These are phyloP conservation scores for Chanos chanos DNA, from an alignment of 2,797 vertebrate genomes.

Conservation along the genomic window DNA sequence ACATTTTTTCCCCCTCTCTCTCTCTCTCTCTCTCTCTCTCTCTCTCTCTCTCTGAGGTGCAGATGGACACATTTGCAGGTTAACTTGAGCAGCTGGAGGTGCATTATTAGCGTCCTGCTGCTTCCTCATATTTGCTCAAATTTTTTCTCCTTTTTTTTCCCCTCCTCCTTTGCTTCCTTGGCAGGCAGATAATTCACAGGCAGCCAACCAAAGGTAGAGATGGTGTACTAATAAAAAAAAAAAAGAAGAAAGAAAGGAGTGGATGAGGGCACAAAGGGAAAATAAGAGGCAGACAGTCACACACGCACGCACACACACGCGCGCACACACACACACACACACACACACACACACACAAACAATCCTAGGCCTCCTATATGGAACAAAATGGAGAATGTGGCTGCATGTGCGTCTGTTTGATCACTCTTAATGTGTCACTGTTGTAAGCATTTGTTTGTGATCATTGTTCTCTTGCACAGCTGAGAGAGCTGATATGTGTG, in stretches of 20 bases:
- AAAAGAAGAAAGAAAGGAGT: conserved; percentile 3
- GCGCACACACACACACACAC: too few relatives aligned
- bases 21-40: conserved; percentile 14
- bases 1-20: conserved; percentile 32
- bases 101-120: conserved; percentile 99
- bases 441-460: too few relatives aligned
- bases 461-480: too few relatives aligned
- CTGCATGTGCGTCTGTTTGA: conserved; percentile 16
- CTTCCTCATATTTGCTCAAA: conserved; percentile 93
- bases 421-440: conserved; percentile 16
- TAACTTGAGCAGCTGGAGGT: conserved; percentile 99
- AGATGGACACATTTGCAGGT: conserved; percentile 99
- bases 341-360: too few relatives aligned
- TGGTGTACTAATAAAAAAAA: conserved; percentile 55
- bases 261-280: neutral
- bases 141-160: conserved; percentile 72
- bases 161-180: conserved; percentile 65
- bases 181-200: conserved; percentile 84
- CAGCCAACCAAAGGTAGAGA: conserved; percentile 75
- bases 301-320: too few relatives aligned
- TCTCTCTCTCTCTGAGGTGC: conserved; percentile 70
- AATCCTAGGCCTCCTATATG: neutral
- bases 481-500: too few relatives aligned
- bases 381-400: conserved; percentile 2
- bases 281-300: neutral